Conservation (phyloP, 2,113 vertebrate genomes). For the Mustelus asterias region DNA sequence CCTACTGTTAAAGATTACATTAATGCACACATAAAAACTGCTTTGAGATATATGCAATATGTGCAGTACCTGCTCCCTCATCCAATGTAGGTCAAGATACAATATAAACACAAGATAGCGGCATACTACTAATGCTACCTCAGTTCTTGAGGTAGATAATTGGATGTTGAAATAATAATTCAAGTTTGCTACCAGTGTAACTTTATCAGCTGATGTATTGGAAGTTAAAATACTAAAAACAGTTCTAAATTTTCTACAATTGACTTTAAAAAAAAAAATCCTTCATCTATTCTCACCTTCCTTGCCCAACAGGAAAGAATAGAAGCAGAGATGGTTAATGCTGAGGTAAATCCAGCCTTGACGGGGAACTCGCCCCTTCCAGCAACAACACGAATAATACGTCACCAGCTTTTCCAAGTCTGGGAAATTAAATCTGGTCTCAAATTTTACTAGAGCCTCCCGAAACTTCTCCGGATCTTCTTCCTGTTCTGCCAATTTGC, state of each 20-base stretch:
- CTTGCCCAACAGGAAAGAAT: constrained; percentile 93
- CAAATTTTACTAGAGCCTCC: constrained; percentile 80
- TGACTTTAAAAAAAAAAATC: neutral
- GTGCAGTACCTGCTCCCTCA: neutral
- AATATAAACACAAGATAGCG: neutral
- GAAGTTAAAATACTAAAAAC: neutral
- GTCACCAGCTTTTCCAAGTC: constrained; percentile 85
- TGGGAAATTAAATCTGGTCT: constrained; percentile 81
- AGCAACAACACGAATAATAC: constrained; percentile 90
- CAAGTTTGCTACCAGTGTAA: neutral
- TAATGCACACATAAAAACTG: neutral
- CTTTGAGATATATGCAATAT: neutral
- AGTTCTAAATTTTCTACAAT: neutral
- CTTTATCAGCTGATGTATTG: too few relatives aligned
- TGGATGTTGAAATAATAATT: neutral
- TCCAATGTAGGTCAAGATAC: neutral
- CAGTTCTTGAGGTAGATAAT: neutral
- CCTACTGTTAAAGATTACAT: neutral
- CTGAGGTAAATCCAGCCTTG: constrained; percentile 96
- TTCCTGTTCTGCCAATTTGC: constrained; percentile 77
- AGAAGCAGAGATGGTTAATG: constrained; percentile 93
- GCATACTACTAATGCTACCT: neutral
- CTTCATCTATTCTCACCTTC: constrained; percentile 62
- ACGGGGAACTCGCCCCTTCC: constrained; percentile 92
- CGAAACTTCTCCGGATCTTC: constrained; percentile 85